These are phyloP conservation scores for Orthonychiurus folsomi DNA, from an alignment of 2,888 invertebrate species.

Conservation along the genomic window DNA sequence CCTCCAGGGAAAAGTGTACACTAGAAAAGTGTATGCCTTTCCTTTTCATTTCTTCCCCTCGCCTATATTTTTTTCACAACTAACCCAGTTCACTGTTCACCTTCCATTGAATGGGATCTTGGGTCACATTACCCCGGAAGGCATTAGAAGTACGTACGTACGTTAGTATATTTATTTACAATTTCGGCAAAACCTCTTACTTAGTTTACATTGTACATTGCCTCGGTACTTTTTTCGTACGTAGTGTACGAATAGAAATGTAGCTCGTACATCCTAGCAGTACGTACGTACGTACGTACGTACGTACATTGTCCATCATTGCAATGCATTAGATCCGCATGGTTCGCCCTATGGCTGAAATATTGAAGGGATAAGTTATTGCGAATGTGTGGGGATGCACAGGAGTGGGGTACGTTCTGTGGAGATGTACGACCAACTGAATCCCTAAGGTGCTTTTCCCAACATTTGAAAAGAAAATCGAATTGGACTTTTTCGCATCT, in stretches of 20 bases:
- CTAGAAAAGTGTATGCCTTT: too few species aligned
- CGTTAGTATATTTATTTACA: conserved; percentile 1
- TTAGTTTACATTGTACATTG: not conserved
- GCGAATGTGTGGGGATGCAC: not conserved
- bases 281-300: too few species aligned
- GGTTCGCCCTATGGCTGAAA: too few species aligned
- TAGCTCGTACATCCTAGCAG: too few species aligned
- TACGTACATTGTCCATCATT: too few species aligned
- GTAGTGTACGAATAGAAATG: too few species aligned
- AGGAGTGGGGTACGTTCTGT: not conserved
- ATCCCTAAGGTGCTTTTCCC: not conserved
- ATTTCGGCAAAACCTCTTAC: not conserved
- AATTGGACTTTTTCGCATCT: not conserved
- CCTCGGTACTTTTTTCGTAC: too few species aligned
- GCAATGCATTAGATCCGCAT: too few species aligned
- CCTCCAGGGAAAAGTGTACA: too few species aligned
- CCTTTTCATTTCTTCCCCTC: not conserved
- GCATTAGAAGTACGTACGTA: not conserved
- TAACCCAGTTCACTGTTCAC: not conserved
- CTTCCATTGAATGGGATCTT: not conserved
- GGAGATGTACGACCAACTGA: not conserved
- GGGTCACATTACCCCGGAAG: not conserved
- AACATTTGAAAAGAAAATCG: not conserved
- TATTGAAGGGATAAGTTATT: not conserved
- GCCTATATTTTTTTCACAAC: not conserved